Conservation (phyloP, 2,888 invertebrate genomes). For the Melinaea marsaeus region DNA sequence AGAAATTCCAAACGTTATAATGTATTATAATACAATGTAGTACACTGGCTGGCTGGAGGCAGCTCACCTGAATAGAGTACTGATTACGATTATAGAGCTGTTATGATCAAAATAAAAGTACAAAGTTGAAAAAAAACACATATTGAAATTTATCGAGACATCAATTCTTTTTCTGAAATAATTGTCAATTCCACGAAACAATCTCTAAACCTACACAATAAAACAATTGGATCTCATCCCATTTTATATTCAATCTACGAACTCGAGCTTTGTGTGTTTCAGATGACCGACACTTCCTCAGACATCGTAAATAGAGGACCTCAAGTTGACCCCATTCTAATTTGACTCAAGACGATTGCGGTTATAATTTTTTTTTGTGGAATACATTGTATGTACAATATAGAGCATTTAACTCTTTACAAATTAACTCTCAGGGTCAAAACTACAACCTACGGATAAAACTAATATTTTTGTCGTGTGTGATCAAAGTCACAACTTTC, state of each 20-base stretch:
- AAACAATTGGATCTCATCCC: constrained; percentile 75
- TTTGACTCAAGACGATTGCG: constrained; percentile 60
- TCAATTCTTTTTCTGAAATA: constrained; percentile 21
- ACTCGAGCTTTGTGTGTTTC: constrained; percentile 34
- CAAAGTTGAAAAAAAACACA: constrained; percentile 50
- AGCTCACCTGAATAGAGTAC: constrained; percentile 58
- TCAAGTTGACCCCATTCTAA: too few species aligned
- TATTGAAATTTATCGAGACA: constrained; percentile 27
- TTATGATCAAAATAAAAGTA: constrained; percentile 67
- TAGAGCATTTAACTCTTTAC: too few species aligned
- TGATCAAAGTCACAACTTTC: too few species aligned
- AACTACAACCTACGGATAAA: too few species aligned
- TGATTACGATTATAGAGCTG: constrained; percentile 63
- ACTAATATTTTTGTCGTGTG: too few species aligned
- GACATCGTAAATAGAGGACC: too few species aligned
- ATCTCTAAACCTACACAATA: constrained; percentile 66
- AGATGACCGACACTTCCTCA: too few species aligned
- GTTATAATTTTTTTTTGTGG: constrained; percentile 50
- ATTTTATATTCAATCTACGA: constrained; percentile 78
- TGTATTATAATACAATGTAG: constrained; percentile 53
- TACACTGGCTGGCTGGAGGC: constrained; percentile 41
- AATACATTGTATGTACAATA: constrained; percentile 8
- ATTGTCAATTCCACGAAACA: constrained; percentile 37
- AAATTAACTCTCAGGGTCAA: too few species aligned
- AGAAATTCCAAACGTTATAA: constrained; percentile 50